Percentiles rank a stretch among this genome's conserved stretches.
These are phyloP conservation scores for Musca vetustissima DNA, from an alignment of 1,140 invertebrate species.

Conservation along the genomic window DNA sequence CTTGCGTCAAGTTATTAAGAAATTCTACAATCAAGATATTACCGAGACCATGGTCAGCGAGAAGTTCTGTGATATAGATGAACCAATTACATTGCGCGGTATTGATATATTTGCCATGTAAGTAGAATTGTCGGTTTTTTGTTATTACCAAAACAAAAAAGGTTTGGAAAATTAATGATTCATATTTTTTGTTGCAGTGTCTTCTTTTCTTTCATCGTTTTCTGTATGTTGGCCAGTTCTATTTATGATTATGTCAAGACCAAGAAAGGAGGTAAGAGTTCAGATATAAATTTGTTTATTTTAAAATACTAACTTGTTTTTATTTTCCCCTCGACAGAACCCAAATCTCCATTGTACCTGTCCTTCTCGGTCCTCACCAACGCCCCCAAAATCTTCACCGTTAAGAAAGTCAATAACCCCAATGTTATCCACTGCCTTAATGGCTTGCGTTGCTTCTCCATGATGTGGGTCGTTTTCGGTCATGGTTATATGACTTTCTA, in stretches of 20 bases:
- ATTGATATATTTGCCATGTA: constrained; percentile 52
- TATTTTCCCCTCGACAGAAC: constrained; percentile 17
- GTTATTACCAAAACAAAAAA: not conserved
- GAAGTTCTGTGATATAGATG: constrained; percentile 42
- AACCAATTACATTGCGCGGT: constrained; percentile 39
- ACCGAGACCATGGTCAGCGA: constrained; percentile 35
- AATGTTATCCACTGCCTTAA: constrained; percentile 58
- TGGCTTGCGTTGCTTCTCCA: constrained; percentile 64
- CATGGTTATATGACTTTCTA: constrained; percentile 55
- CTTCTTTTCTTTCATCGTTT: constrained; percentile 44
- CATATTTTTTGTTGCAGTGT: constrained; percentile 29
- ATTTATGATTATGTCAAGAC: constrained; percentile 48
- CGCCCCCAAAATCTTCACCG: constrained; percentile 51
- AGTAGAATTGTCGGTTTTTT: constrained; percentile 25
- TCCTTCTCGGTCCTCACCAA: constrained; percentile 50
- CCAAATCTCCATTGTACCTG: constrained; percentile 36
- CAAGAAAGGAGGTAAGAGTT: constrained; percentile 38
- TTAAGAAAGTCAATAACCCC: constrained; percentile 45
- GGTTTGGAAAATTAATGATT: not conserved
- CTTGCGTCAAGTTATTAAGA: constrained; percentile 34
- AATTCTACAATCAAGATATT: constrained; percentile 34
- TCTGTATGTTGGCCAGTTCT: constrained; percentile 45
- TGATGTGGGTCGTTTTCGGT: constrained; percentile 69
- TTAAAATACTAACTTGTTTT: not conserved
- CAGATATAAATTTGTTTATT: not conserved